phyloP scores from a whole-genome alignment of 2,113 vertebrate genomes.

The Forbesichthys papilliferus region DNA sequence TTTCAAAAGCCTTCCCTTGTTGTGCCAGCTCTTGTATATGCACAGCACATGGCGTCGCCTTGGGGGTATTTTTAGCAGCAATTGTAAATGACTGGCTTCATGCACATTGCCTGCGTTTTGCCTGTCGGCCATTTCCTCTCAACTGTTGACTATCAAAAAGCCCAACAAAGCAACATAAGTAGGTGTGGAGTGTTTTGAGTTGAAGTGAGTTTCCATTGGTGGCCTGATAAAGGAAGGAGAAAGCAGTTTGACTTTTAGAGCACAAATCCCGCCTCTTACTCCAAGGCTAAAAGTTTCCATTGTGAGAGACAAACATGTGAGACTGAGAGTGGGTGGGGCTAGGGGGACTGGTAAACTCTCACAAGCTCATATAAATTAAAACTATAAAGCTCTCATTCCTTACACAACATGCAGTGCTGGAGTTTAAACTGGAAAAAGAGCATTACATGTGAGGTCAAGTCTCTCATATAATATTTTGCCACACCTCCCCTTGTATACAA shows the following conservation, averaged over 20 bases:
- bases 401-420: background rate
- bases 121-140: conserved; percentile 43
- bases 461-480: conserved; percentile 27
- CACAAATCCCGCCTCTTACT: conserved; percentile 67
- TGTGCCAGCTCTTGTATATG: conserved; percentile 61
- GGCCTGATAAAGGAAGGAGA: conserved; percentile 66
- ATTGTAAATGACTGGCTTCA: conserved; percentile 56
- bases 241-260: conserved; percentile 38
- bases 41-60: conserved; percentile 56
- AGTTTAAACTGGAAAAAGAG: background rate
- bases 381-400: conserved; percentile 13
- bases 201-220: conserved; percentile 63
- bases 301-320: conserved; percentile 75
- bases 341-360: conserved; percentile 51
- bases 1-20: conserved; percentile 18
- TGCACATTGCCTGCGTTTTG: conserved; percentile 21
- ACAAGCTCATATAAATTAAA: conserved; percentile 53
- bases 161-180: conserved; percentile 33
- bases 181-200: conserved; percentile 41
- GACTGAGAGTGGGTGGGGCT: conserved; percentile 53
- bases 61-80: conserved; percentile 72
- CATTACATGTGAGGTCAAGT: background rate
- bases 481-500: conserved; percentile 57
- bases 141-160: conserved; percentile 35
- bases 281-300: conserved; percentile 80